A percentile compares a stretch with the other conserved stretches of the same genome.
These are phyloP conservation scores for Microcebus lehilahytsara DNA, from an alignment of 2,113 vertebrate genomes.

Conservation along the genomic window DNA sequence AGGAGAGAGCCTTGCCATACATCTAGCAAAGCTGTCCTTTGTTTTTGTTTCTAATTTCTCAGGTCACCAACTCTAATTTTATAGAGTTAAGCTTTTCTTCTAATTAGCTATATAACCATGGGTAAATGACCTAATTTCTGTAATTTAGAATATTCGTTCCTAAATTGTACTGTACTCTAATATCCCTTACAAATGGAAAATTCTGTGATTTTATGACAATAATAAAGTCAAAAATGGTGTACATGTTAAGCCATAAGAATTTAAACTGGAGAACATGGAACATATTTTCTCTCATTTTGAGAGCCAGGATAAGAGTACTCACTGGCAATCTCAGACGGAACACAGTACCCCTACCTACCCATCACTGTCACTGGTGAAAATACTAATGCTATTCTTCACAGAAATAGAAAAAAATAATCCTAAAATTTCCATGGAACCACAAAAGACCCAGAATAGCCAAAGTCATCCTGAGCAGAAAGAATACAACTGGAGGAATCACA, in stretches of 20 bases:
- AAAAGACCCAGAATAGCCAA: no score
- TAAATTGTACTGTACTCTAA: background rate
- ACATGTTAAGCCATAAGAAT: background rate
- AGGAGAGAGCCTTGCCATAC: background rate
- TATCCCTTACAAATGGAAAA: background rate
- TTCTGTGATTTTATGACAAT: background rate
- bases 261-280: background rate
- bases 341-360: background rate
- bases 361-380: no score
- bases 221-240: background rate
- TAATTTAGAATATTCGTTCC: background rate
- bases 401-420: no score
- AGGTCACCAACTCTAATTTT: constrained; percentile 12
- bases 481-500: no score
- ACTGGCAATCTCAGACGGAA: background rate
- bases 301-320: background rate
- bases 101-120: background rate
- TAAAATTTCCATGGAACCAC: no score
- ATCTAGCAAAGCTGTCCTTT: background rate
- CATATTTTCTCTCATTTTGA: background rate
- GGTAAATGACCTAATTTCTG: background rate
- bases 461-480: no score
- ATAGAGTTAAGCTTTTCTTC: constrained; percentile 1
- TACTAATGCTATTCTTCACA: no score
- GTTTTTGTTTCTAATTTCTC: background rate